Base-by-base conservation (phyloP, 2,888 invertebrate genomes). In the Busseola fusca region DNA sequence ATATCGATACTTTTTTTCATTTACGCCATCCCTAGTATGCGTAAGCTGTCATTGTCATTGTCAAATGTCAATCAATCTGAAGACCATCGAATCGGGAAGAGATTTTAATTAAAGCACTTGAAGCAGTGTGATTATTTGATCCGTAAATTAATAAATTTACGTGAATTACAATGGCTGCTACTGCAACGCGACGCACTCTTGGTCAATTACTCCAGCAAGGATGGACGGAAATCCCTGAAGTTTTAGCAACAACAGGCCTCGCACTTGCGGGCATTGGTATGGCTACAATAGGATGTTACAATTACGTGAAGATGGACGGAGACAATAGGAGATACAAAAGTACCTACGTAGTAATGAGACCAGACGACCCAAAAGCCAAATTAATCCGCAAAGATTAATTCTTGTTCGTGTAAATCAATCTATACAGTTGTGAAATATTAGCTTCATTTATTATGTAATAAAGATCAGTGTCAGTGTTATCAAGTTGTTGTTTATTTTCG, bases 161-260 rank as follows among this genome's bases (percentile, higher is more conserved):
- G 27, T 54, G 45, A 69, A 78, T 72, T 42, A 25, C 74, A 81
- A 94, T 94, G 93, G 91, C 93, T 83, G 88, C 88, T 83, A 88
- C 88, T 69, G 93, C 91, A 56, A 85, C 93, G 42, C 90, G 94
- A 81, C 88, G 93, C 50, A 87, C 93, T 18, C 60, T 95, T 14
- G 90, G 92, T 12, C 95, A 95, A 78, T 83, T 95, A 42, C 68
- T 95, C 2, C 89, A 90, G 79, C 95, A 95, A 70, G 95, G 94
- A 60, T 95, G 97, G 97, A 93, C 96, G 87, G 97, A 97, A 93
- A 97, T 97, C 74, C 98, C 98, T 6, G 98, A 97, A 91, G 92
- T 98, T 63, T 91, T 98, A 57, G 97, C 96, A 42, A 95, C 97
- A 37, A 92, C 96, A 4, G 96, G 96, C 21, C 81, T 97, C 80